Evolutionary conservation across 2,113 vertebrate species (phyloP), one percentile per base, ranked within the genome.

Genomic region (Lagopus leucura): DNA sequence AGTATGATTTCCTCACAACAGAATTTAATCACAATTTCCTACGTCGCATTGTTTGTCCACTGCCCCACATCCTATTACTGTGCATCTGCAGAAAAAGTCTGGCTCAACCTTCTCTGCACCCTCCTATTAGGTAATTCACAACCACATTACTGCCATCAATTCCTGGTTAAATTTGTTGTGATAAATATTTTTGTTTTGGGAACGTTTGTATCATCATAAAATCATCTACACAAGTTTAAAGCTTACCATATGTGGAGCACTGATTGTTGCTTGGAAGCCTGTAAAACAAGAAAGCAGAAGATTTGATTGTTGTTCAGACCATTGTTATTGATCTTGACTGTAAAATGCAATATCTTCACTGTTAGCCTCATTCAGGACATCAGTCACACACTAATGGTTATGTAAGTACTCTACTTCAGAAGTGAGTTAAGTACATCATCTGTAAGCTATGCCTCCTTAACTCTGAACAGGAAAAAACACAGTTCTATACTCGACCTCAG

Each of bases 221-320:
- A 57, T 78, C 61, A 76, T 25, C 64, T 76, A 48, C 14, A 69
- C 20, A 57, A 47, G 22, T 83, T 89, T 81, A 77, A 88, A 91
- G 57, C 98, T 95, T 98, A 99, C 99, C 99, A 99, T 99, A 95
- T 99, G 99, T 89, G 99, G 99, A 87, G 99, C 99, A 94, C 99
- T 99, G 98, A 99, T 99, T 96, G 99, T 99, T 96, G 99, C 99
- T 97, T 99, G 99, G 97, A 98, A 99, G 89, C 99, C 99, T 99
- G 97, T 40, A 86, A 97, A 91, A 95, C n/a, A 97, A 97, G 87
- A 94, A 60, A 83, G 96, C 34, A 76, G 74, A 88, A 71, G 2
- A 55, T 47, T 45, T 92, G 48, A 52, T 36, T 38, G 2, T 4
- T 78, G 55, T 10, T 86, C 64, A 89, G 64, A 80, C 2, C 11